A percentile compares a stretch with the other conserved stretches of the same genome.
Conservation (phyloP, 1,140 invertebrate genomes). For the Bicyclus anynana region DNA sequence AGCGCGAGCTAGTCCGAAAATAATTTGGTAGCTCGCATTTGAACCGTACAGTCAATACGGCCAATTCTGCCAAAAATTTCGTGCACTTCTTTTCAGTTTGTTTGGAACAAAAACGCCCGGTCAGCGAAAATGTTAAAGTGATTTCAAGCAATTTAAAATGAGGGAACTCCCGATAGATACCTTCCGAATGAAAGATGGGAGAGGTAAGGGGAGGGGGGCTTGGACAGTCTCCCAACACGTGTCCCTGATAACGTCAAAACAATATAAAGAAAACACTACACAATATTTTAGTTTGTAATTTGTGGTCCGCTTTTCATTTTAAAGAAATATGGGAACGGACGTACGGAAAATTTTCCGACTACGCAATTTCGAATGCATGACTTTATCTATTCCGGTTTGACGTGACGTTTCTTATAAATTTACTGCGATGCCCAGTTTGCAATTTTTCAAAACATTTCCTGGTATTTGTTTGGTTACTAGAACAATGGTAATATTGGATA, state of each 20-base stretch:
- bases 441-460: too few species aligned
- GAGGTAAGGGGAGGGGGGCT: too few species aligned
- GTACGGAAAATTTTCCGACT: background rate
- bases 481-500: too few species aligned
- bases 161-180: conserved; percentile 5
- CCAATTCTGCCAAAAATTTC: background rate
- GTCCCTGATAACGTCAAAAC: conserved; percentile 25
- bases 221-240: conserved; percentile 24
- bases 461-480: too few species aligned
- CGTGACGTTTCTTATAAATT: too few species aligned
- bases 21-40: background rate
- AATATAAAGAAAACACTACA: background rate
- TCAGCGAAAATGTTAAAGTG: conserved; percentile 13
- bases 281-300: background rate
- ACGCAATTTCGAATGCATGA: background rate
- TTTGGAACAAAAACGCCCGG: conserved; percentile 5
- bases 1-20: too few species aligned
- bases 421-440: too few species aligned
- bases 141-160: conserved; percentile 24
- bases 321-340: background rate
- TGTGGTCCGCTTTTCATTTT: background rate
- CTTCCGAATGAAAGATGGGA: conserved; percentile 21
- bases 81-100: background rate
- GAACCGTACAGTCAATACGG: background rate
- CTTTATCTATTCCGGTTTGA: background rate